Base-by-base conservation (phyloP, 2,113 vertebrate species). In the Epinephelus fuscoguttatus region DNA sequence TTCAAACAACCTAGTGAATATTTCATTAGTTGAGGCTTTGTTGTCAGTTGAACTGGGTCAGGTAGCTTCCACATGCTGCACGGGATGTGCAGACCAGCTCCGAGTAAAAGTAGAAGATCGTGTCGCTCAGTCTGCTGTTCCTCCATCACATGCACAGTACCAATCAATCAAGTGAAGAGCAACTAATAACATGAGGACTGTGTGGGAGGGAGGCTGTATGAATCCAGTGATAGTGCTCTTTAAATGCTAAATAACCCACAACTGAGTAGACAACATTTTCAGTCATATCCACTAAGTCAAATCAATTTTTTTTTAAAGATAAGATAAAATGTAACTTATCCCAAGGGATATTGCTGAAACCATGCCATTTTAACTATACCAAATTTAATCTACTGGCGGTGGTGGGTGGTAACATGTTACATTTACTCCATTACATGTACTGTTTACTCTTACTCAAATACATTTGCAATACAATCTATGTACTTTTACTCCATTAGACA, bases 1-100 rank as follows among this genome's bases (percentile, higher is more conserved):
- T 55, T 79, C 33, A 40, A 79, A 74, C 14, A 55, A 57, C 56
- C 55, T 33, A 7, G 55, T 88, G 72, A 92, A 91, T 92, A 83
- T 89, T 90, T 83, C 5, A 91, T 87, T 60, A 67, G 61, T 70
- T 21, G 3, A 50, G 63, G 59, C 67, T 76, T 75, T 77, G 71
- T 87, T 75, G 80, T 78, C 66, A 50, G 11, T 23, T 33, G 21
- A 89, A 79, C 19, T 82, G 55, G 82, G 70, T 71, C 78, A 60
- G 69, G 47, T 42, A 70, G 57, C 62, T 71, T 80, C 19, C 61
- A 64, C 21, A 23, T 84, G 83, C 57, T 27, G 27, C 23, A 57
- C 37, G 67, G 33, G 64, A 77, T 6, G 52, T 80, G 42, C 21
- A 81, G 42, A 70, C 13, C 11, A 59, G 78, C 42, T 17, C 18